phyloP scores from a whole-genome alignment of 2,797 vertebrate species.

The Propithecus perrieri region DNA sequence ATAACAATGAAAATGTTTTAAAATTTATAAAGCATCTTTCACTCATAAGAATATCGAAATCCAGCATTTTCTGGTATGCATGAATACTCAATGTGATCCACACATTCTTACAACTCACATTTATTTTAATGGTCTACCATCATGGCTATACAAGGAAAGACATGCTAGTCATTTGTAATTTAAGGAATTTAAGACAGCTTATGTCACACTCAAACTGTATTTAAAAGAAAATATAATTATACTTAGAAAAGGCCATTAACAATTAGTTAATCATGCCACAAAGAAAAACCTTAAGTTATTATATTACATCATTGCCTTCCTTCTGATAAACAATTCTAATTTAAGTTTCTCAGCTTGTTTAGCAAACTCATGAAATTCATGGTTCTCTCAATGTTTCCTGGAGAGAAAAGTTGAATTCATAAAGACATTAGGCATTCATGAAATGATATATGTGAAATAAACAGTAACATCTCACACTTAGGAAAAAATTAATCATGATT shows the following conservation, averaged over 20 bases:
- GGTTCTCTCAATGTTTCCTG: neutral
- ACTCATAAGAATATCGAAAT: neutral
- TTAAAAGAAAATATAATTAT: neutral
- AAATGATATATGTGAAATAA: slow-evolving; percentile 2
- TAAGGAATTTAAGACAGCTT: neutral
- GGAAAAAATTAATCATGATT: neutral
- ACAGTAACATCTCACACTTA: neutral
- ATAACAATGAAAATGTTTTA: neutral
- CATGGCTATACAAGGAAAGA: neutral
- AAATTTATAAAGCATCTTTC: neutral
- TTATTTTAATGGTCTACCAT: neutral
- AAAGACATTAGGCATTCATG: neutral
- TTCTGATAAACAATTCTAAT: neutral
- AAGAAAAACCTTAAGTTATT: neutral
- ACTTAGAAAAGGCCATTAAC: neutral
- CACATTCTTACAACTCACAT: neutral
- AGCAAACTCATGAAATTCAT: neutral
- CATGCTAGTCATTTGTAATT: neutral
- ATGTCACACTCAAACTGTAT: neutral
- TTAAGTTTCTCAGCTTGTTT: neutral
- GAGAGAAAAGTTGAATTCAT: neutral
- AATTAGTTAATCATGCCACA: neutral
- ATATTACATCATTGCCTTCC: neutral
- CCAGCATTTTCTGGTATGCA: neutral
- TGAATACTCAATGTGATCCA: neutral